These are phyloP conservation scores for Notothenia rossii DNA, from an alignment of 2,113 vertebrate species.

Conservation along the genomic window DNA sequence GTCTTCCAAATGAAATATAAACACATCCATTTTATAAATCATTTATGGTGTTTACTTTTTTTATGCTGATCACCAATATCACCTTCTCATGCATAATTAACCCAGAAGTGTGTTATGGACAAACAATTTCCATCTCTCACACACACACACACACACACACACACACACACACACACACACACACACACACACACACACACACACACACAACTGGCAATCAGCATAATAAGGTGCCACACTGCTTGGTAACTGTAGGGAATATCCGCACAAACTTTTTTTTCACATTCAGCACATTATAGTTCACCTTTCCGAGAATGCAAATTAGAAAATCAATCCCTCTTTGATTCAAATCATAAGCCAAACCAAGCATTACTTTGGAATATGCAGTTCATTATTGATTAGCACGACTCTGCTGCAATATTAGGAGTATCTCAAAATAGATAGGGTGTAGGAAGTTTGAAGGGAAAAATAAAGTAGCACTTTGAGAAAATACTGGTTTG, in stretches of 20 bases:
- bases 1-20: conserved; percentile 5
- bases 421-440: conserved; percentile 65
- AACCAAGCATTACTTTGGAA: conserved; percentile 43
- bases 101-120: conserved; percentile 13
- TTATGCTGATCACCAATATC: conserved; percentile 46
- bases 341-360: conserved; percentile 41
- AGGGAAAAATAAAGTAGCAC: conserved; percentile 52
- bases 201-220: conserved; percentile 46
- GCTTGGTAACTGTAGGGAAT: conserved; percentile 49
- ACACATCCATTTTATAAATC: background rate
- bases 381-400: conserved; percentile 50
- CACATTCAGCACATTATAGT: background rate
- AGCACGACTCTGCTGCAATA: conserved; percentile 38
- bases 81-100: conserved; percentile 54
- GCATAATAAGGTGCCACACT: conserved; percentile 64
- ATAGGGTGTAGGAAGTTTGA: conserved; percentile 50
- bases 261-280: conserved; percentile 31
- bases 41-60: conserved; percentile 44
- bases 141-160: background rate
- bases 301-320: conserved; percentile 26
- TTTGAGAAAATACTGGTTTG: conserved; percentile 33
- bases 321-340: conserved; percentile 19
- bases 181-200: background rate
- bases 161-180: background rate
- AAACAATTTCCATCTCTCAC: conserved; percentile 2